phyloP scores from a whole-genome alignment of 1,140 invertebrate species.

The Leptopilina clavipes region DNA sequence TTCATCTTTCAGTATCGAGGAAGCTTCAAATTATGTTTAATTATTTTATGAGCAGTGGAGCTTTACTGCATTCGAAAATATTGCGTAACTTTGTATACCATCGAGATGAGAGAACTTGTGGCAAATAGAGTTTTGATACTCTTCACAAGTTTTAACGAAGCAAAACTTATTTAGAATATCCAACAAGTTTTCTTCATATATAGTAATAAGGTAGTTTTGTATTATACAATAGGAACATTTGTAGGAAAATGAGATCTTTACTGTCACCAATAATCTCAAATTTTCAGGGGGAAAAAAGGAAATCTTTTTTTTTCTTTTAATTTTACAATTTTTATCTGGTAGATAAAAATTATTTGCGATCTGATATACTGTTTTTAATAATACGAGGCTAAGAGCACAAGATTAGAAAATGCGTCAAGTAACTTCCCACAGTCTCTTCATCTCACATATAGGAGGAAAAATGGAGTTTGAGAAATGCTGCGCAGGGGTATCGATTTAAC shows the following conservation, averaged over 20 bases:
- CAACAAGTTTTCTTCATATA: neutral
- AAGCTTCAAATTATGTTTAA: neutral
- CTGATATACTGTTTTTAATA: too few species aligned
- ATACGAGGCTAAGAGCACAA: too few species aligned
- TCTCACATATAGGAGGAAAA: constrained; percentile 19
- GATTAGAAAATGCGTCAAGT: constrained; percentile 42
- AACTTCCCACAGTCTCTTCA: constrained; percentile 39
- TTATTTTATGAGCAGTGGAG: neutral
- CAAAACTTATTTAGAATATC: constrained; percentile 7
- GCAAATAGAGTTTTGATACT: constrained; percentile 6
- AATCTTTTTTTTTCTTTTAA: too few species aligned
- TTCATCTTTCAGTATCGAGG: too few species aligned
- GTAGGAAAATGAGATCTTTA: neutral
- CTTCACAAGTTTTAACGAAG: constrained; percentile 24
- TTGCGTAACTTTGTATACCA: constrained; percentile 7
- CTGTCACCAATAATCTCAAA: too few species aligned
- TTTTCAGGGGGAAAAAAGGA: too few species aligned
- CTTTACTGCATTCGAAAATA: neutral
- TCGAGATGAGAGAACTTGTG: neutral
- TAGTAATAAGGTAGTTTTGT: neutral
- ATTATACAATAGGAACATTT: neutral
- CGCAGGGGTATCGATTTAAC: constrained; percentile 58
- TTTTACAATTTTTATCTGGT: too few species aligned
- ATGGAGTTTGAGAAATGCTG: constrained; percentile 46
- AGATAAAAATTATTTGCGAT: too few species aligned